Evolutionary conservation across 2,888 invertebrate species (phyloP).

Genomic region (Eumerus sabulonum): DNA sequence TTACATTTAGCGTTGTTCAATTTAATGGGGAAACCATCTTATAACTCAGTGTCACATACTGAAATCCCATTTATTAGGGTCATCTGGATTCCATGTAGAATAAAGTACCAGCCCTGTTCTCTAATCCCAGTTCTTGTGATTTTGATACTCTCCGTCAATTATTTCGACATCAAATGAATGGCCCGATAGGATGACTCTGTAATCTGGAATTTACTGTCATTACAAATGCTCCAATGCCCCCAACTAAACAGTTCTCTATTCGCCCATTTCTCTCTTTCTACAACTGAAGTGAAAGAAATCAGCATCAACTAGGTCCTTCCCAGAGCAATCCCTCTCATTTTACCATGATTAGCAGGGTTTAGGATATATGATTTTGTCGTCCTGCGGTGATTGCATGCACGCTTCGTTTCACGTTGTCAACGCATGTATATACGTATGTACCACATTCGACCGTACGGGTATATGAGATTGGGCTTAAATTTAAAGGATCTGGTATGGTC

Average conservation of each 20-base stretch:
- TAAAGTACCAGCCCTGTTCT: neutral
- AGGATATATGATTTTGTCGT: slow-evolving; percentile 47
- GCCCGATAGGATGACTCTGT: slow-evolving; percentile 31
- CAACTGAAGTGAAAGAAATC: neutral
- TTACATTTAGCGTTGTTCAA: too few relatives aligned
- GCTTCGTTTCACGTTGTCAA: slow-evolving; percentile 25
- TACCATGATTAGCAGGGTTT: slow-evolving; percentile 50
- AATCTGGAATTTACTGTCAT: slow-evolving; percentile 44
- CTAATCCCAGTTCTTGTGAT: slow-evolving; percentile 24
- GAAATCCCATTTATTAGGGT: too few relatives aligned
- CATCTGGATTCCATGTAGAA: too few relatives aligned
- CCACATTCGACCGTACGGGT: too few relatives aligned
- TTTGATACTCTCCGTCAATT: slow-evolving; percentile 5
- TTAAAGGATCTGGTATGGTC: neutral
- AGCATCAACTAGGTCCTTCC: slow-evolving; percentile 42
- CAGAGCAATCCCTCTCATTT: slow-evolving; percentile 43
- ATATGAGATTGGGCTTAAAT: slow-evolving; percentile 14
- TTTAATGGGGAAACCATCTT: too few relatives aligned
- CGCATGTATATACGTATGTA: slow-evolving; percentile 10
- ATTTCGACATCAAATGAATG: slow-evolving; percentile 32
- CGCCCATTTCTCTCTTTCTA: neutral
- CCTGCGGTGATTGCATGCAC: slow-evolving; percentile 9
- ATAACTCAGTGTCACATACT: too few relatives aligned
- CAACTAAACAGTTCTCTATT: neutral
- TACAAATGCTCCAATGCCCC: neutral